Base-by-base conservation (phyloP, 2,113 vertebrate species). In the Danionella cerebrum region DNA sequence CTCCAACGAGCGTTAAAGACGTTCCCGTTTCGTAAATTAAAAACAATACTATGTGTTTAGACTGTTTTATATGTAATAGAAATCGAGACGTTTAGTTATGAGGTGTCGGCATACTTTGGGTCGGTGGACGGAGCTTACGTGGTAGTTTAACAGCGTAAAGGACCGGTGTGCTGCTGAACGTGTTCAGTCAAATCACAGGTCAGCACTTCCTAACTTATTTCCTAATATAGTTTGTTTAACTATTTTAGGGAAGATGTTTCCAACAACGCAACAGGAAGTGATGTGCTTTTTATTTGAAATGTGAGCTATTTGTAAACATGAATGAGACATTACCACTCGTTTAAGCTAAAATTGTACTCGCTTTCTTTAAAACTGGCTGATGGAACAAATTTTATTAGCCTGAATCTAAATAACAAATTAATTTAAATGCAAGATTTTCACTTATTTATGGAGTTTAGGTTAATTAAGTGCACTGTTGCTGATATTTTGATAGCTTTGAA, bases 131-230 rank as follows among this genome's bases (percentile, higher is more conserved):
- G 16, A 60, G 14, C 5, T 9, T 19, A 1, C n/a, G 22, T 13
- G 39, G 57, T 60, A 31, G 16, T 60, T 19, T 21, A 9, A 13
- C 9, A 18, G 39, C 45, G 16, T n/a, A 60, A 42, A 14, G 39
- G 39, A 45, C 57, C 57, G 57, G 57, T 29, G 57, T 45, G 57
- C 25, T 45, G 57, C 25, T 60, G 10, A 31, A 33, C 57, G 57
- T 38, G 14, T 60, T 60, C 16, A 44, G 39, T 21, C 11, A 0
- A 16, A 60, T 31, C 24, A 25, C 41, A 64, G 59, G 59, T 64
- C 44, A 48, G 59, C 48, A 6, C 14, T 22, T 44, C 25, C 18
- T 24, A n/a, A n/a, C n/a, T n/a, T n/a, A n/a, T n/a, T n/a, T n/a
- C n/a, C n/a, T n/a, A 12, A 14, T 14, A 24, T 44, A 24, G 42